Evolutionary conservation across 2,888 invertebrate genomes (phyloP).

Genomic region (Keiferia lycopersicella): DNA sequence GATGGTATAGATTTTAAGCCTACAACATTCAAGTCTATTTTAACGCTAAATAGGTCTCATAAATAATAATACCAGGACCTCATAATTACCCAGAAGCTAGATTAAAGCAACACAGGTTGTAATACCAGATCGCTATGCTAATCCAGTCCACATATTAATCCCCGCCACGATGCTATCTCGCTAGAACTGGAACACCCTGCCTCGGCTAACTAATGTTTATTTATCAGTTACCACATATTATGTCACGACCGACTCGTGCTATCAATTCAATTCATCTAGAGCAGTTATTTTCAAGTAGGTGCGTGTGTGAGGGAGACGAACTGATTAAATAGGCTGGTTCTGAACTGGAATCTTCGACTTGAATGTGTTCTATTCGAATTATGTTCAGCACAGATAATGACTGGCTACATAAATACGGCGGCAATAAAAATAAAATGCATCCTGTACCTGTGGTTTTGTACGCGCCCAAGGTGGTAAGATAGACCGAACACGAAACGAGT

Average conservation of each 20-base stretch:
- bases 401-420: not conserved
- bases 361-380: not conserved
- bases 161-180: slow-evolving; percentile 26
- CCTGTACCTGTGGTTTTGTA: not conserved
- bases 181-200: slow-evolving; percentile 30
- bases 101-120: slow-evolving; percentile 13
- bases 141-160: slow-evolving; percentile 27
- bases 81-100: slow-evolving; percentile 21
- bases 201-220: slow-evolving; percentile 48
- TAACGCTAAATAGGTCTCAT: not conserved
- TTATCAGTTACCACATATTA: slow-evolving; percentile 66
- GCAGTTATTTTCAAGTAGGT: slow-evolving; percentile 55
- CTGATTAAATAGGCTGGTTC: slow-evolving; percentile 1
- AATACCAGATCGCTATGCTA: slow-evolving; percentile 26
- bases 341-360: not conserved
- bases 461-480: slow-evolving; percentile 1
- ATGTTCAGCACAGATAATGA: not conserved
- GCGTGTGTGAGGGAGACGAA: slow-evolving; percentile 31
- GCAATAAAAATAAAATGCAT: not conserved
- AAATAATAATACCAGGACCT: slow-evolving; percentile 16
- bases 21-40: too few species aligned
- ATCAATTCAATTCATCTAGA: slow-evolving; percentile 65
- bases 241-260: slow-evolving; percentile 55
- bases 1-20: too few species aligned
- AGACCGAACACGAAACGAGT: slow-evolving; percentile 3